These are phyloP conservation scores for Sinelater perroti DNA, from an alignment of 2,888 invertebrate species.

Conservation along the genomic window DNA sequence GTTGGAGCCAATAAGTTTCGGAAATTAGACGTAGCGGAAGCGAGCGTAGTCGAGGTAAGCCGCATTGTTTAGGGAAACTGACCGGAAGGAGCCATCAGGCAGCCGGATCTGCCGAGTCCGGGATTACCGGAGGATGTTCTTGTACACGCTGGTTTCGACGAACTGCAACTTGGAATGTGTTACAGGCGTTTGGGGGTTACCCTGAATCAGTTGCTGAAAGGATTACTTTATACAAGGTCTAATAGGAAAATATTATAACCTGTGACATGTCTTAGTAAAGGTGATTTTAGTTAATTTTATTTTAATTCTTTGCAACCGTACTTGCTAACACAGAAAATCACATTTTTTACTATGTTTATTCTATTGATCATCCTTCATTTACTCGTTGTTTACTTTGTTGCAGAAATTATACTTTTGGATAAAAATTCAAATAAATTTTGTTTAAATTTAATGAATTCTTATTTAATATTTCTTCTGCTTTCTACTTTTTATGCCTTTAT, in stretches of 20 bases:
- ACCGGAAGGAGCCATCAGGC: conserved; percentile 28
- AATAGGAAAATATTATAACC: neutral
- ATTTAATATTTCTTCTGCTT: too few species aligned
- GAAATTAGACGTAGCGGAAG: conserved; percentile 28
- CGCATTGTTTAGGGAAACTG: conserved; percentile 30
- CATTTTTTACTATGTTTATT: too few species aligned
- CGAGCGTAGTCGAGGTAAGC: conserved; percentile 17
- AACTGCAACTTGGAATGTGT: conserved; percentile 14
- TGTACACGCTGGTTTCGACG: conserved; percentile 14
- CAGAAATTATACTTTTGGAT: too few species aligned
- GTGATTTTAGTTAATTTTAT: neutral
- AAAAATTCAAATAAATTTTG: too few species aligned
- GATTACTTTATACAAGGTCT: conserved; percentile 1
- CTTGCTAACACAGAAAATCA: too few species aligned
- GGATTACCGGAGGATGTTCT: conserved; percentile 19
- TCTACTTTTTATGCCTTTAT: too few species aligned
- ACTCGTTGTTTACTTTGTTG: too few species aligned
- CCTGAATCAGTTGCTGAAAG: conserved; percentile 1
- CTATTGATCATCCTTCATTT: too few species aligned
- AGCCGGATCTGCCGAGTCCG: conserved; percentile 17
- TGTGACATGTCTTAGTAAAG: neutral
- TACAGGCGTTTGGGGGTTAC: conserved; percentile 9
- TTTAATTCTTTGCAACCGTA: neutral
- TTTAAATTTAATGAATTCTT: too few species aligned
- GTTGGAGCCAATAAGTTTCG: conserved; percentile 23